phyloP scores from a whole-genome alignment of 2,113 vertebrate species.

The Pteronura brasiliensis region DNA sequence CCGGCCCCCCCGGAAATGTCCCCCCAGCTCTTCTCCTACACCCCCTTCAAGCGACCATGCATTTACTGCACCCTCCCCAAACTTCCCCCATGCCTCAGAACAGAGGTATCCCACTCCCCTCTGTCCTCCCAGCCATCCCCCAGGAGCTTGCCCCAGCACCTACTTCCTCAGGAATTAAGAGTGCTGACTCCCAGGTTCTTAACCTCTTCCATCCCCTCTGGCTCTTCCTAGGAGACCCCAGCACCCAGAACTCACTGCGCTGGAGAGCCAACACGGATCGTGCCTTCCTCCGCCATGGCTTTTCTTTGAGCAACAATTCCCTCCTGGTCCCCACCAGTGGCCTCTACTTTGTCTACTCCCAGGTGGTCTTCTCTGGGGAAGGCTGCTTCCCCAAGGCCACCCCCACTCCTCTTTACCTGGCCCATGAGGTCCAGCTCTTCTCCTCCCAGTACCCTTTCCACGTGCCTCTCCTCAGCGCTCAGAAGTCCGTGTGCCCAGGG shows the following conservation, averaged over 20 bases:
- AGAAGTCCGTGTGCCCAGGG: constrained; percentile 64
- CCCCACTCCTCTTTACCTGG: constrained; percentile 38
- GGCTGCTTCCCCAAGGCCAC: not conserved
- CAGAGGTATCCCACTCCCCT: not conserved
- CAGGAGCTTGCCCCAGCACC: not conserved
- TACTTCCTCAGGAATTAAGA: not conserved
- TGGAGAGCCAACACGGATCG: constrained; percentile 61
- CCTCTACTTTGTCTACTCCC: constrained; percentile 77
- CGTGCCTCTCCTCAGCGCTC: constrained; percentile 66
- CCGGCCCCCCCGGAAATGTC: not conserved
- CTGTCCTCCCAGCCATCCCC: not conserved
- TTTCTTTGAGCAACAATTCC: constrained; percentile 72
- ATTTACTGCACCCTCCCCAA: not conserved
- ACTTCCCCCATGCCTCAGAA: not conserved
- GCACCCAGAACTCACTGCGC: not conserved
- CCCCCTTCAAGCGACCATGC: not conserved
- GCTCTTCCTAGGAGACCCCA: constrained; percentile 63
- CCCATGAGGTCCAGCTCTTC: constrained; percentile 69
- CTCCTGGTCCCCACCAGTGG: constrained; percentile 70
- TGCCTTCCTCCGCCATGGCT: constrained; percentile 69
- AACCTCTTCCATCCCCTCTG: not conserved
- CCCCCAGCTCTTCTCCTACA: not conserved
- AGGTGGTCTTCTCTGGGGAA: constrained; percentile 69
- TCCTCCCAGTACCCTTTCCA: constrained; percentile 60
- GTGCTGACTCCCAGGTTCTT: not conserved